Evolutionary conservation across 2,113 vertebrate genomes (phyloP), one percentile per base, ranked within the genome.

Genomic region (Oryzias woworae): DNA sequence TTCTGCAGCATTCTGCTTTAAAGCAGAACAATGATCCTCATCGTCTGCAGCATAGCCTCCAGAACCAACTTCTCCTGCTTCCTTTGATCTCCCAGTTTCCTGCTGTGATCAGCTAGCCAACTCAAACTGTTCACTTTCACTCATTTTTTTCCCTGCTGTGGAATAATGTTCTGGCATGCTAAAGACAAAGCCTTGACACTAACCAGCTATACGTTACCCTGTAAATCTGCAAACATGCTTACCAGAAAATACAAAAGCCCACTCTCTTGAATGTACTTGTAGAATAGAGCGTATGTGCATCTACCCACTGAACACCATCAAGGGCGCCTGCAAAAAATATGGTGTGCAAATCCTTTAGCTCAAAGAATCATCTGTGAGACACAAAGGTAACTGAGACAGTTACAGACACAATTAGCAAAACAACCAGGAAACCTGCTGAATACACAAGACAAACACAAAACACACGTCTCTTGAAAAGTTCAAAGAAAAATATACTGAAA

Each of bases 301-400:
- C 42, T 31, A 53, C 58, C 36, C 16, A 59, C 53, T 63, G 49
- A 58, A 2, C 15, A 18, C 20, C 45, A 62, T 24, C 46, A 18
- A 70, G 15, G 43, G 20, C 26, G 5, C 7, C 0, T 36, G 10
- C 31, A 36, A 36, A 36, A 28, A 10, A 36, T 10, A 36, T 10
- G 8, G 7, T 10, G 7, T 36, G 10, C 31, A 36, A 36, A 36
- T 12, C 31, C 31, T 31, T 10, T 2, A 36, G 53, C 26, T 20
- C 58, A 75, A 53, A 76, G 69, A 71, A 17, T 20, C 5, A 46
- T 68, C 36, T 65, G 45, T 44, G 48, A 61, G 47, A 73, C 62
- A 66, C 24, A 65, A 42, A 46, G 18, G 8, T 36, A 36, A 36
- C 31, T 36, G 10, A 36, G 8, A 36, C 7, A 36, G 31, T 36